Percentiles rank a stretch among this genome's conserved stretches.
These are phyloP conservation scores for Alsophila aescularia DNA, from an alignment of 2,888 invertebrate genomes.

Conservation along the genomic window DNA sequence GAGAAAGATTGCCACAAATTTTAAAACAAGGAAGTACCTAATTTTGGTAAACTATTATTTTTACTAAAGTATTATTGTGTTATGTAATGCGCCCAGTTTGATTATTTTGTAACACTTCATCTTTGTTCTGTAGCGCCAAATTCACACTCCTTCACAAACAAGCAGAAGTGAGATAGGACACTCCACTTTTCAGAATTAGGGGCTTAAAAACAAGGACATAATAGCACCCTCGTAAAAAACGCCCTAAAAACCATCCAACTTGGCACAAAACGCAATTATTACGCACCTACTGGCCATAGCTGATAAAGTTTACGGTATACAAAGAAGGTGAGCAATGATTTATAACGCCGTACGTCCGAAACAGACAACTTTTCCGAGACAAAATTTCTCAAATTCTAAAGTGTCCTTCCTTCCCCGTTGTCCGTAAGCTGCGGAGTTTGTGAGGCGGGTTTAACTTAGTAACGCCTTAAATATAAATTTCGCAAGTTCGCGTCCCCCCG, in stretches of 20 bases:
- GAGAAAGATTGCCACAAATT: too few relatives aligned
- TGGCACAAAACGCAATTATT: slow-evolving; percentile 28
- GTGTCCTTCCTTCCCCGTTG: slow-evolving; percentile 66
- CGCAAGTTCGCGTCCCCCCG: slow-evolving; percentile 62
- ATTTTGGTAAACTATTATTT: too few relatives aligned
- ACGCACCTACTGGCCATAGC: slow-evolving; percentile 37
- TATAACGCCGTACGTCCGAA: slow-evolving; percentile 65
- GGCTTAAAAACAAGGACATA: slow-evolving; percentile 8
- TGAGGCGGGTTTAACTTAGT: slow-evolving; percentile 72
- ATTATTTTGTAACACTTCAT: too few relatives aligned
- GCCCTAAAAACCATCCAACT: slow-evolving; percentile 2
- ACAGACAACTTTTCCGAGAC: slow-evolving; percentile 67
- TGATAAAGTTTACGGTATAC: slow-evolving; percentile 55
- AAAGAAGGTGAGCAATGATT: slow-evolving; percentile 67
- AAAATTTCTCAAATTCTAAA: slow-evolving; percentile 81
- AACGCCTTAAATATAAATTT: slow-evolving; percentile 80
- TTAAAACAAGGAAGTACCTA: too few relatives aligned
- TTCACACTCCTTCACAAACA: too few relatives aligned
- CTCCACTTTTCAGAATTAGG: neutral
- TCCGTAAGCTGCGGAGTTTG: slow-evolving; percentile 69
- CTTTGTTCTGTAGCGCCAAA: too few relatives aligned
- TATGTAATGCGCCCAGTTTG: too few relatives aligned
- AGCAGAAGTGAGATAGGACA: neutral
- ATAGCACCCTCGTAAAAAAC: slow-evolving; percentile 12
- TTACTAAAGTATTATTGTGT: too few relatives aligned